A percentile compares a stretch with the other conserved stretches of the same genome.
phyloP scores from a whole-genome alignment of 2,113 vertebrate genomes.

The Grammomys surdaster region DNA sequence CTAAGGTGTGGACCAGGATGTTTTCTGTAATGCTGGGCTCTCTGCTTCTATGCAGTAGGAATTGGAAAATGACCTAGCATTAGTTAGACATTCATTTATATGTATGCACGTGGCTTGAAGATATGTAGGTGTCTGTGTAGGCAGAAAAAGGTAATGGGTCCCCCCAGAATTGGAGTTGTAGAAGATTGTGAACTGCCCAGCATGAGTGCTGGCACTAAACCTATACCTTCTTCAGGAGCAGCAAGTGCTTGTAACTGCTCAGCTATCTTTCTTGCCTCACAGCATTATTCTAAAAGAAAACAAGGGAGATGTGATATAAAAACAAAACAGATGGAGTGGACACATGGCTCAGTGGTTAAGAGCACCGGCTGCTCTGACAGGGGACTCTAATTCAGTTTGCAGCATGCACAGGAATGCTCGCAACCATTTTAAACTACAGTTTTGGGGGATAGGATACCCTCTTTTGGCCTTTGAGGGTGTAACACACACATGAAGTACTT shows the following conservation, averaged over 20 bases:
- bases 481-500: background rate
- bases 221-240: background rate
- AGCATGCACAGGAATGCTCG: background rate
- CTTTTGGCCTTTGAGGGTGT: background rate
- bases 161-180: background rate
- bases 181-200: background rate
- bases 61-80: background rate
- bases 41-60: background rate
- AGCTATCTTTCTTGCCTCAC: background rate
- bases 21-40: background rate
- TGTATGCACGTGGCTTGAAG: background rate
- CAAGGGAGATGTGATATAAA: slow-evolving; percentile 17
- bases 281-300: background rate
- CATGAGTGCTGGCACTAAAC: background rate
- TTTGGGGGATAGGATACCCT: background rate
- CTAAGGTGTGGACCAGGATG: background rate
- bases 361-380: background rate
- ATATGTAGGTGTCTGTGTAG: background rate
- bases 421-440: background rate
- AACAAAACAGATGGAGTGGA: background rate
- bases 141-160: background rate
- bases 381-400: background rate
- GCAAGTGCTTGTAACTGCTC: background rate
- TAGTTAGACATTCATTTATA: background rate
- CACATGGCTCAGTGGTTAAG: background rate